Evolutionary conservation across 30 jellyfish, hydroid and myxozoan genomes (phyloP).

Genomic region (Morbakka virulenta): DNA sequence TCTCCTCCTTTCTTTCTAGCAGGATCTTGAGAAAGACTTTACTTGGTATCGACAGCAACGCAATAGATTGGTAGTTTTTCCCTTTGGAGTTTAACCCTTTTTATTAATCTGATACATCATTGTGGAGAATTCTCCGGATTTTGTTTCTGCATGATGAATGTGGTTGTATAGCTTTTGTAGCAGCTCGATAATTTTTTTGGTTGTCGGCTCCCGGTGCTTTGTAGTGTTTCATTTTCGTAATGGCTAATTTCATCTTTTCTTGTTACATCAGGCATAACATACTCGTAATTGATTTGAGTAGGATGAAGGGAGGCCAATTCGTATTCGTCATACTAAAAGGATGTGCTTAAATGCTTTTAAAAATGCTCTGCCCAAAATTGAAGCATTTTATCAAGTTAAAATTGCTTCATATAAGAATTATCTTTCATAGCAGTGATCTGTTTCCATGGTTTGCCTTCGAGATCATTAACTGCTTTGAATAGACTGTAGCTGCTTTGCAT

Average conservation of each 20-base stretch:
- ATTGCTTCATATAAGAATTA: background rate
- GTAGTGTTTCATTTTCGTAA: background rate
- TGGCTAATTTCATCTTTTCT: background rate
- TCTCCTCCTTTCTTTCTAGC: background rate
- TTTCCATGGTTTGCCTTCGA: background rate
- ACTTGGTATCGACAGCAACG: background rate
- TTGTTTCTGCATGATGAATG: background rate
- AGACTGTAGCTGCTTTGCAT: background rate
- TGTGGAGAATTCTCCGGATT: background rate
- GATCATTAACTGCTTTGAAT: slow-evolving; percentile 8
- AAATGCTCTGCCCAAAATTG: background rate
- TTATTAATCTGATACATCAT: background rate
- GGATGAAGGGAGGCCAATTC: background rate
- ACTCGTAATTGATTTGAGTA: background rate
- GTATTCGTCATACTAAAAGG: background rate
- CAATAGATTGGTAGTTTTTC: background rate
- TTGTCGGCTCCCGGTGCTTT: slow-evolving; percentile 1
- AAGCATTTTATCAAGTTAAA: background rate
- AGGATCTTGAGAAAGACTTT: background rate
- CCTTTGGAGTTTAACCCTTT: background rate
- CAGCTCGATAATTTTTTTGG: background rate
- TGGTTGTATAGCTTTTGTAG: background rate
- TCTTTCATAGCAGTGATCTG: background rate
- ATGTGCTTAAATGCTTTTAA: background rate
- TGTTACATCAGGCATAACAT: background rate